Evolutionary conservation across 2,113 vertebrate species (phyloP), one percentile per base, ranked within the genome.

Genomic region (Cebidichthys violaceus): DNA sequence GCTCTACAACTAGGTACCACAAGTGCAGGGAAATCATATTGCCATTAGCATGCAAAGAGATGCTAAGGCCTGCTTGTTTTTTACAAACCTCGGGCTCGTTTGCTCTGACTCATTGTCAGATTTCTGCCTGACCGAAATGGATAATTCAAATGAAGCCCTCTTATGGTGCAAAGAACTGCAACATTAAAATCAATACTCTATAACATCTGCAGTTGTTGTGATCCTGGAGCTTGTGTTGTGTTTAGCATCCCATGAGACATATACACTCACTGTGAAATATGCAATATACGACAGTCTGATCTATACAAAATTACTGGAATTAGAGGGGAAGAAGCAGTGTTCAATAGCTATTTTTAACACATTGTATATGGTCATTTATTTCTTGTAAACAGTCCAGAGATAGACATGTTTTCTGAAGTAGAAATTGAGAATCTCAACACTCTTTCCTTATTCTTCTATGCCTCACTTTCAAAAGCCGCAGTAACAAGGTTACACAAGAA

Each of bases 31-130:
- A 87, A 76, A 66, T 80, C 29, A 83, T 80, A 55, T 76, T 55
- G 7, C 27, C 55, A 85, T 90, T 82, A 85, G 80, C 75, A 90
- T 88, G 81, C 77, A 77, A 77, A 83, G 57, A 83, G 64, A 83
- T 76, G 54, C 72, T 62, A 24, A 37, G 35, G 27, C 33, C 54
- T 52, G 60, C 9, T 41, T 73, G 47, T 69, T 82, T 70, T 52
- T 55, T 0, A 81, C 13, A 78, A 86, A 77, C 75, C 83, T 84
- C 62, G 18, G 24, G 50, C 64, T 81, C 22, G 55, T 82, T 86
- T 77, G 29, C 75, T 80, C 74, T 74, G 66, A 78, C 66, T 83
- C 71, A 64, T 81, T 83, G 65, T 84, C 73, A 72, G 50, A 68
- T 72, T 70, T 62, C 59, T 75, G 22, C 24, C 9, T 20, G 29